phyloP scores from a whole-genome alignment of 2,888 invertebrate species.

The Drosophila sordidapex region DNA sequence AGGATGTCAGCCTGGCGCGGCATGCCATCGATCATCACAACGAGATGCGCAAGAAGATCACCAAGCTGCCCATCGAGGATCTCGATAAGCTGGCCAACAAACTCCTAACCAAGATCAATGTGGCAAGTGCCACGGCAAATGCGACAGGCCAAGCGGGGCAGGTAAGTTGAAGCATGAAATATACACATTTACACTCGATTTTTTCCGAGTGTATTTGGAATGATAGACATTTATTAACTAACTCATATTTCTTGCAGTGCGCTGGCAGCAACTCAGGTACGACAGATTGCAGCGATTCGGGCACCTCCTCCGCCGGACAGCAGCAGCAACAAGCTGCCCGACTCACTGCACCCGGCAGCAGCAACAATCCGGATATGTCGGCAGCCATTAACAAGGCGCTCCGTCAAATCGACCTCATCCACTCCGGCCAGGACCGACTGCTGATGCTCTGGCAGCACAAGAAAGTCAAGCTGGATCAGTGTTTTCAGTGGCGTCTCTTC shows the following conservation, averaged over 20 bases:
- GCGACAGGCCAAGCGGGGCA: constrained; percentile 51
- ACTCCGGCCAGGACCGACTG: constrained; percentile 95
- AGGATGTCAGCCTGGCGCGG: constrained; percentile 96
- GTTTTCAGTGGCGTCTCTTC: constrained; percentile 97
- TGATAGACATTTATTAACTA: not conserved
- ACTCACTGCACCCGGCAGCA: not conserved
- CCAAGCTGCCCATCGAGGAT: constrained; percentile 97
- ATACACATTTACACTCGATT: not conserved
- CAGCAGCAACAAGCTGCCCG: constrained; percentile 38
- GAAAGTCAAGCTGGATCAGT: constrained; percentile 97
- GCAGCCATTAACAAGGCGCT: constrained; percentile 89
- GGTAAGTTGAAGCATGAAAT: constrained; percentile 36
- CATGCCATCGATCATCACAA: constrained; percentile 96
- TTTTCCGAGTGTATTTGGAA: not conserved
- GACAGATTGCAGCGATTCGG: constrained; percentile 86
- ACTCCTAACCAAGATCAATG: constrained; percentile 85
- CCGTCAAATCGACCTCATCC: constrained; percentile 93
- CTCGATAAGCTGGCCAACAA: constrained; percentile 94
- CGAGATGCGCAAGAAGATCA: constrained; percentile 96
- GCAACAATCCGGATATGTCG: constrained; percentile 85
- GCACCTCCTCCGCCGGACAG: constrained; percentile 79
- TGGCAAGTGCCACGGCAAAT: constrained; percentile 51
- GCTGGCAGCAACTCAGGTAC: constrained; percentile 54
- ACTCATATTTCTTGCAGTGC: constrained; percentile 36
- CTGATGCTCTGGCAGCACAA: constrained; percentile 98